These are phyloP conservation scores for Tupiocoris notatus DNA, from an alignment of 2,888 invertebrate genomes.

Conservation along the genomic window DNA sequence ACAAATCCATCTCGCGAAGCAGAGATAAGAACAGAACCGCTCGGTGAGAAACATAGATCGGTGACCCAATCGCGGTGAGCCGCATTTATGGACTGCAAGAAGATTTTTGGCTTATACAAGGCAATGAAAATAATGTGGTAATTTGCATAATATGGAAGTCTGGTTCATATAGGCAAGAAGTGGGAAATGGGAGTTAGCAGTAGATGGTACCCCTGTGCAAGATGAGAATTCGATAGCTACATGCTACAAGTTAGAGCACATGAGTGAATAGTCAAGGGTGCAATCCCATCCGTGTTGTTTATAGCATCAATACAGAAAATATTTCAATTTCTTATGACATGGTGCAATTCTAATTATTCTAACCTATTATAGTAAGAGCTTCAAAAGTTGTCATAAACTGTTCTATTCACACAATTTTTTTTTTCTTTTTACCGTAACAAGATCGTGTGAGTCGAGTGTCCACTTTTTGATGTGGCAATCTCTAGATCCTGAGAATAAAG, in stretches of 20 bases:
- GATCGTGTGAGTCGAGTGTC: constrained; percentile 64
- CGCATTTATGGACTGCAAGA: constrained; percentile 66
- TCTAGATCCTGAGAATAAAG: constrained; percentile 78
- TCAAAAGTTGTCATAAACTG: constrained; percentile 23
- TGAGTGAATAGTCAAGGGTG: too few species aligned
- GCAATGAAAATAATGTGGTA: background rate
- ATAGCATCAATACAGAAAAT: too few species aligned
- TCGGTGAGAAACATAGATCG: constrained; percentile 62
- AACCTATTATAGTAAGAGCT: background rate
- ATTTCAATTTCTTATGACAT: background rate
- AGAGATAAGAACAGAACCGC: constrained; percentile 63
- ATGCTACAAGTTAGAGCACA: too few species aligned
- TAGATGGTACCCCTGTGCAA: background rate
- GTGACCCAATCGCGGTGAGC: constrained; percentile 88
- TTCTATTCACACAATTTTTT: too few species aligned
- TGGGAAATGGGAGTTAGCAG: too few species aligned
- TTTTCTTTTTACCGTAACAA: constrained; percentile 62
- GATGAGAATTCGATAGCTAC: background rate
- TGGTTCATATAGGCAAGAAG: too few species aligned
- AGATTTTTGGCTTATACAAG: background rate
- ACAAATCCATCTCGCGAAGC: constrained; percentile 75
- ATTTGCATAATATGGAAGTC: too few species aligned
- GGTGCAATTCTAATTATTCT: background rate
- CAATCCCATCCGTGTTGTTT: too few species aligned
- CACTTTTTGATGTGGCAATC: constrained; percentile 85